These are phyloP conservation scores for Coelinius sp. DNA, from an alignment of 2,888 invertebrate genomes.

Conservation along the genomic window DNA sequence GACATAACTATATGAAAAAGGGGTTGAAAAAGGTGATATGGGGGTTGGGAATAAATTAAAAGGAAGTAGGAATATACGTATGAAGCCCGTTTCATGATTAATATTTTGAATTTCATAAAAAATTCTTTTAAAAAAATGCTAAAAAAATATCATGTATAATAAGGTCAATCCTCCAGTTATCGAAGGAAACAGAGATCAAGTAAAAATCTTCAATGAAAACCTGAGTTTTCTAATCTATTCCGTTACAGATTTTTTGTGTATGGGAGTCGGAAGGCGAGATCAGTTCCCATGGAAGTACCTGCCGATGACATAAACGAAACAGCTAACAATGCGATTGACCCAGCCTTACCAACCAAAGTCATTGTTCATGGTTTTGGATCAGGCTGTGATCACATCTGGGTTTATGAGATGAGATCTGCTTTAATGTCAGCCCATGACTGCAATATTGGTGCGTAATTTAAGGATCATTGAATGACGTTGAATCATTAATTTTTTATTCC, in stretches of 20 bases:
- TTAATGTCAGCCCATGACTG: slow-evolving; percentile 81
- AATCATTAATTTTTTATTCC: background rate
- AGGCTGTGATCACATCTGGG: slow-evolving; percentile 93
- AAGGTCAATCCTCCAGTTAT: no score
- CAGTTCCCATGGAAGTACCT: slow-evolving; percentile 67
- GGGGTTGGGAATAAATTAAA: no score
- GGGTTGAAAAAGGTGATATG: no score
- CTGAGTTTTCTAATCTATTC: no score
- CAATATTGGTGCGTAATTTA: slow-evolving; percentile 60
- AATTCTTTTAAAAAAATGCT: no score
- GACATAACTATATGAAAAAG: no score
- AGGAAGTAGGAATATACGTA: no score
- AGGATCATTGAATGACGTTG: background rate
- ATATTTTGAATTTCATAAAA: no score
- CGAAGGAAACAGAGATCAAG: no score
- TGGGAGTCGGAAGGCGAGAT: slow-evolving; percentile 66
- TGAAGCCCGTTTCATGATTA: no score
- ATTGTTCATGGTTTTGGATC: slow-evolving; percentile 96
- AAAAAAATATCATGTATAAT: no score
- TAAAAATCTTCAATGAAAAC: no score
- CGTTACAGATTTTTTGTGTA: slow-evolving; percentile 65
- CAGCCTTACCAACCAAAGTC: slow-evolving; percentile 77
- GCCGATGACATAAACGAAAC: slow-evolving; percentile 66
- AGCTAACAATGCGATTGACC: slow-evolving; percentile 65
- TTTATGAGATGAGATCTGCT: slow-evolving; percentile 92